Evolutionary conservation across 1,140 invertebrate genomes (phyloP).

Genomic region (Diorhabda carinulata): DNA sequence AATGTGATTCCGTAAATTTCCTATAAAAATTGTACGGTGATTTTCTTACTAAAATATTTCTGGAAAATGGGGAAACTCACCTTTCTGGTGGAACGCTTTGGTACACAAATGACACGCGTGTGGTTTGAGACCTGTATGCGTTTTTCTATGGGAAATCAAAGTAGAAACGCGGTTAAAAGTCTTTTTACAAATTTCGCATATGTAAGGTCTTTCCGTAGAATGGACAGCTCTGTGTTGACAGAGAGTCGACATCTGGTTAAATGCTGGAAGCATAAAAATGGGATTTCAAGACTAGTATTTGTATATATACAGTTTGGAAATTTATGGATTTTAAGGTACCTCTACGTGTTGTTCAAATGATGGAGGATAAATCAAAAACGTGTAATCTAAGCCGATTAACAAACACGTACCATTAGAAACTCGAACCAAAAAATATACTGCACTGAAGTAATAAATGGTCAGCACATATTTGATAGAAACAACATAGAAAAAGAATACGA

Average conservation of each 20-base stretch:
- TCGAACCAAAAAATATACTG: no score
- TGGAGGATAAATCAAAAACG: no score
- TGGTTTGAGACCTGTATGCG: slow-evolving; percentile 67
- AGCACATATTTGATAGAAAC: no score
- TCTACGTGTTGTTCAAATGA: no score
- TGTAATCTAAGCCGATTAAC: no score
- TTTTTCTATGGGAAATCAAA: slow-evolving; percentile 71
- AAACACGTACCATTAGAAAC: no score
- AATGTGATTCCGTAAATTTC: slow-evolving; percentile 67
- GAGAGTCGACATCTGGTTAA: slow-evolving; percentile 70
- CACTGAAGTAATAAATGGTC: no score
- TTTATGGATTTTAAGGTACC: neutral
- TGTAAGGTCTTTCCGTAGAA: slow-evolving; percentile 64
- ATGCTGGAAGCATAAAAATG: slow-evolving; percentile 50
- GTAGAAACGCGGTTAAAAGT: slow-evolving; percentile 74
- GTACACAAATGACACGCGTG: slow-evolving; percentile 69
- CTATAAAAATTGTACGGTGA: slow-evolving; percentile 44
- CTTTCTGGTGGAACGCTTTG: slow-evolving; percentile 76
- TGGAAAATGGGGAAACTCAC: slow-evolving; percentile 31
- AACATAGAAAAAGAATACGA: no score
- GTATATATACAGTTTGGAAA: neutral
- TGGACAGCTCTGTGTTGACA: slow-evolving; percentile 71
- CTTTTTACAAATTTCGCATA: slow-evolving; percentile 70
- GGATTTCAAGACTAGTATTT: neutral
- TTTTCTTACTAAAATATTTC: no score